Percentiles rank a stretch among this genome's conserved stretches.
Conservation (phyloP, 2,888 invertebrate genomes). For the Adineta ricciae region DNA sequence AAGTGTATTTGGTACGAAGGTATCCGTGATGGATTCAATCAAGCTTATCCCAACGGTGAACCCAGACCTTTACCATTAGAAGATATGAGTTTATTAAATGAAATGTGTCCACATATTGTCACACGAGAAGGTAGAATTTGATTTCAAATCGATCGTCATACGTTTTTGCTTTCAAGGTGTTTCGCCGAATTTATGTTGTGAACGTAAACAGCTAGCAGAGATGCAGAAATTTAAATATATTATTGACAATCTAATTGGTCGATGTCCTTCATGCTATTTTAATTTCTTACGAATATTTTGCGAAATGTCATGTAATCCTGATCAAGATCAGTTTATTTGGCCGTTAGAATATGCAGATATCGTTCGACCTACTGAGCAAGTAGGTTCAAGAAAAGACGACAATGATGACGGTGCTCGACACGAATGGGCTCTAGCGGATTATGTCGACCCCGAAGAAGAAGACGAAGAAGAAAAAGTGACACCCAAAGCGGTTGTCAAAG, state of each 20-base stretch:
- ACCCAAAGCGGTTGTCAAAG: neutral
- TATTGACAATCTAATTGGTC: conserved; percentile 17
- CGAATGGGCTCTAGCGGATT: neutral
- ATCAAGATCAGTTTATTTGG: conserved; percentile 27
- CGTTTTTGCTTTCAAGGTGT: neutral
- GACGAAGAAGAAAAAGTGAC: neutral
- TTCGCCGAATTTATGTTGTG: neutral
- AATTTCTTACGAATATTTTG: conserved; percentile 34
- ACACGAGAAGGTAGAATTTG: neutral
- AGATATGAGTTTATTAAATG: neutral
- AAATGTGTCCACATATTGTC: conserved; percentile 17
- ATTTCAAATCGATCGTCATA: no score
- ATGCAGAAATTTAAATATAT: conserved; percentile 18
- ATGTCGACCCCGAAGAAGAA: conserved; percentile 11
- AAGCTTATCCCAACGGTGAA: neutral
- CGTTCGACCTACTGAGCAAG: neutral
- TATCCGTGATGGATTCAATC: conserved; percentile 7
- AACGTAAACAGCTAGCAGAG: neutral
- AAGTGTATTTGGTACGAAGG: conserved; percentile 20
- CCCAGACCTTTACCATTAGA: neutral
- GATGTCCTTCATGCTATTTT: conserved; percentile 32
- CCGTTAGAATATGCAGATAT: neutral
- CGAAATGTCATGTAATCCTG: conserved; percentile 31
- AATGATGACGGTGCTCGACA: neutral
- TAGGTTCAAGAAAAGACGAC: neutral